Base-by-base conservation (phyloP, 2,888 invertebrate genomes). In the Megaustenia siamemsis region DNA sequence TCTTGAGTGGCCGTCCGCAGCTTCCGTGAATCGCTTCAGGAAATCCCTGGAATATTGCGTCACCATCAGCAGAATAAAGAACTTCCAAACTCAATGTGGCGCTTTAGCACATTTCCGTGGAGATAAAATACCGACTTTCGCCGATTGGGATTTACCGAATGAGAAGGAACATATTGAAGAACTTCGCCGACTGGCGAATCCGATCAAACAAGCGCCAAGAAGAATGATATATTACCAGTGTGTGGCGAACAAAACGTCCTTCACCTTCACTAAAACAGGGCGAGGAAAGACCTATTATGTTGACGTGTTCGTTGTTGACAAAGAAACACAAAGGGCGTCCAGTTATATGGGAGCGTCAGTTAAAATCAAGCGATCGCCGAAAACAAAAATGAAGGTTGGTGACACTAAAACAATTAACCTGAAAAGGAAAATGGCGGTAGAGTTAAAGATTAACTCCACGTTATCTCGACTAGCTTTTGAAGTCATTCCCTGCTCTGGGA, bases 281-380 rank as follows among this genome's bases (percentile, higher is more conserved):
- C 94, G 94, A 45, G 95, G 95, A 32, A 93, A 91, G 87, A 92
- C 92, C 43, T 96, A 96, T 90, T 95, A 94, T 90, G 94, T 95
- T 82, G 95, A 95, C 90, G 93, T 96, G 32, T 96, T 95, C 91
- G 95, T 95, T 3, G 93, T 95, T 38, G 95, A 95, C 89, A 93
- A 91, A 71, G 92, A 93, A 68, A 95, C 95, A 8, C 95, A 95
- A 87, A 93, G 95, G 53, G 95, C 95, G 24, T 95, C 95, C 86
- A 94, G 94, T 0, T 95, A 95, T 88, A 94, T 94, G n/a, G 94
- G 94, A 66, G 84, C 90, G 2, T 86, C 60, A 35, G 89, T 91
- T 24, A 90, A 88, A 84, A 91, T 91, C 21, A 90, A 88, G 32
- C 32, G 60, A 21, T 35, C 43, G 21, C 40, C 40, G 80, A 86